These are phyloP conservation scores for Microplitis deprimator DNA, from an alignment of 2,888 invertebrate species.

Conservation along the genomic window DNA sequence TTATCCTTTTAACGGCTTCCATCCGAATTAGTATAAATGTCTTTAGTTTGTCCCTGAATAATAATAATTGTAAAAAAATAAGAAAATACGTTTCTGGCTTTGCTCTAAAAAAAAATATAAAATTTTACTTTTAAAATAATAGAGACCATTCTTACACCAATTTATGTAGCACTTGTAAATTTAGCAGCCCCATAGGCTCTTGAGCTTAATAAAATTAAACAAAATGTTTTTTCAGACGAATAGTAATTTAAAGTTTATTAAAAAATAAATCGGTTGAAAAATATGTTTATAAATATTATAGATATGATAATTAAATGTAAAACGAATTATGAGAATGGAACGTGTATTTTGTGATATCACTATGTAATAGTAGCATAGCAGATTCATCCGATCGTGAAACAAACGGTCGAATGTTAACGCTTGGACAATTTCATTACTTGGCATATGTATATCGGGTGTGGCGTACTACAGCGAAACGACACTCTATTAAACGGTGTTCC, in stretches of 20 bases:
- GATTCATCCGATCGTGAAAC: conserved; percentile 38
- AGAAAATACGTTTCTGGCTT: not conserved
- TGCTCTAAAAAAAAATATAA: not conserved
- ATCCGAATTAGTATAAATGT: conserved; percentile 33
- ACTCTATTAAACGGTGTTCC: conserved; percentile 42
- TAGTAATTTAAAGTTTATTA: too few relatives aligned
- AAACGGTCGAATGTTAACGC: conserved; percentile 37
- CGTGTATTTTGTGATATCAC: not conserved
- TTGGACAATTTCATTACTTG: conserved; percentile 40
- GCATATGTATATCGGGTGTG: conserved; percentile 25
- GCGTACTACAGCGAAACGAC: conserved; percentile 35
- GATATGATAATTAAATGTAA: conserved; percentile 14
- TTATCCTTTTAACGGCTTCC: conserved; percentile 5
- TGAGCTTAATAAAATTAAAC: too few relatives aligned
- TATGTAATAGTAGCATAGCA: conserved; percentile 23
- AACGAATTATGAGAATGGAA: conserved; percentile 16
- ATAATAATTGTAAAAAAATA: not conserved
- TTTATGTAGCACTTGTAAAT: too few relatives aligned
- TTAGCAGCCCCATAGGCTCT: too few relatives aligned
- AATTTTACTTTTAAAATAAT: not conserved
- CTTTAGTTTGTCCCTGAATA: not conserved
- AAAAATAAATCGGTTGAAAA: too few relatives aligned
- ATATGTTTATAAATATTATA: not conserved
- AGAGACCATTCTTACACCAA: too few relatives aligned
- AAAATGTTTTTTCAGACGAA: too few relatives aligned